Base-by-base conservation (phyloP, 2,797 vertebrate species). In the Sparus aurata region DNA sequence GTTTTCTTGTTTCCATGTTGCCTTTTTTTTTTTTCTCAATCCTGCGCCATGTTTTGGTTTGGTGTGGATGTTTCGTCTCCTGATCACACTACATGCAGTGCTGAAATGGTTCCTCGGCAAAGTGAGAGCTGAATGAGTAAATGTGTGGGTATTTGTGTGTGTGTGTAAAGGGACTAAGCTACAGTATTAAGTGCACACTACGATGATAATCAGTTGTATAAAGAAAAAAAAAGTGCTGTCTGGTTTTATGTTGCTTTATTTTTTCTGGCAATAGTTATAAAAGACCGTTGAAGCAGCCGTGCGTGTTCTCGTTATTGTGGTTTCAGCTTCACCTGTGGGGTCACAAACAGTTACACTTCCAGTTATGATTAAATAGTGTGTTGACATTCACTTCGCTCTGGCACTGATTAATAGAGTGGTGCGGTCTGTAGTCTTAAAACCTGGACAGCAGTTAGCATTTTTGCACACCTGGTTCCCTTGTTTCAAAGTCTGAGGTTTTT, bases 181-280 rank as follows among this genome's bases (percentile, higher is more conserved):
- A 83, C 91, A 92, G 91, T 93, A 92, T 92, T 91, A 91, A 83
- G 77, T 88, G 84, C 82, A 91, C 89, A 93, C 77, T 77, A 81
- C n/a, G 54, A 87, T 81, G 82, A 88, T 89, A 87, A 92, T 92
- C 87, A 87, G 75, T 77, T 90, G 87, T 89, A 73, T 79, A 85
- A 83, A 62, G 49, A 75, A 45, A 22, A 58, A 30, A 70, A 75
- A 63, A 38, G 30, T 62, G 77, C 75, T 80, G 66, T 83, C 58
- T 88, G 79, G 67, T 85, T 89, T 88, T 87, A 52, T 80, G 83
- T 90, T 89, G 80, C 75, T 91, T 90, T 76, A 53, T 85, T 87
- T 83, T 79, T 77, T 80, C 65, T 73, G 71, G 50, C 75, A 80
- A 55, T 85, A 79, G 75, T 83, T 85, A 91, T 91, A 87, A 93